Base-by-base conservation (phyloP, 2,888 invertebrate species). In the Tenthredo livida region DNA sequence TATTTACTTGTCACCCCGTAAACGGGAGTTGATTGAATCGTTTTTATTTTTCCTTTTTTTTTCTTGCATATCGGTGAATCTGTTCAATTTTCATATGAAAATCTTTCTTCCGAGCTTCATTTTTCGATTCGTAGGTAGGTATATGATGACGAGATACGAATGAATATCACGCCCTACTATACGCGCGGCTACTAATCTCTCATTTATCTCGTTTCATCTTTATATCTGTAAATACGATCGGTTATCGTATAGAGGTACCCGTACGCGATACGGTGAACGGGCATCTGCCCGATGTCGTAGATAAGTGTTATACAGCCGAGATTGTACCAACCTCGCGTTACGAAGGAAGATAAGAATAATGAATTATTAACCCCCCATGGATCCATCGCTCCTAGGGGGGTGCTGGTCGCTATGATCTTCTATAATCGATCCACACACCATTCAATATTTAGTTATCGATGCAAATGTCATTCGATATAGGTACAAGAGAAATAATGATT, bases 301-400 rank as follows among this genome's bases (percentile, higher is more conserved):
- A 80, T 80, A 77, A 21, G 75, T 54, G 15, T n/a, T 37, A n/a
- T 70, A 67, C 15, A 33, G 33, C 7, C 37, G n/a, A 78, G 25
- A 33, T 54, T 37, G 54, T 58, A 78, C 54, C 78, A 10, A 21
- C 37, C 80, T 54, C 78, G 70, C 82, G 58, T 67, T 82, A 61
- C 82, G 86, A 50, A 65, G 77, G 25, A 84, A 87, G 88, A 88
- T 88, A 88, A 89, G 86, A 87, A 86, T 86, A 87, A 87, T 88
- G 85, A 89, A 89, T 88, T 87, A 87, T 89, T 86, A 84, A 85
- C 78, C 86, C 85, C 88, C 82, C 85, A 86, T 86, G 86, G 85
- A 85, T 85, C 84, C 84, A 15, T 73, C 40, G 58, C 73, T 85
- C 82, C 70, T 72, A 70, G 72, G 73, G 85, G 84, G 85, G n/a